Evolutionary conservation across 2,888 invertebrate species (phyloP).

Genomic region (Seira musarum): DNA sequence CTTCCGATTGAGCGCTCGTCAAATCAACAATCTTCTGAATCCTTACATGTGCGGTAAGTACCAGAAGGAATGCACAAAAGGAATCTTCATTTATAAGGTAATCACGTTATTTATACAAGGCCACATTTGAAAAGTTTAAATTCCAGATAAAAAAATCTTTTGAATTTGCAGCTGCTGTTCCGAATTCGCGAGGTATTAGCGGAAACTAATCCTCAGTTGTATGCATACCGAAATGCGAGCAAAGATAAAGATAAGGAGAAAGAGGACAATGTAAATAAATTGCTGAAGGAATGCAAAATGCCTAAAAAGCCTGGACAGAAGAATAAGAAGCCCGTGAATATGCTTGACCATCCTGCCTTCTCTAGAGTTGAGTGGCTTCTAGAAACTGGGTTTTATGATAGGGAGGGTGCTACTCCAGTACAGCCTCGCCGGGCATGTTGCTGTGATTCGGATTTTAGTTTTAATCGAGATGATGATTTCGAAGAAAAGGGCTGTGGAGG

Average conservation of each 20-base stretch:
- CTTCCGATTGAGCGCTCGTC: slow-evolving; percentile 29
- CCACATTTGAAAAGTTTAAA: slow-evolving; percentile 4
- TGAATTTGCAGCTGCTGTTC: slow-evolving; percentile 18
- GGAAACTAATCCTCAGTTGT: slow-evolving; percentile 27
- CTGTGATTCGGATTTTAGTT: too few species aligned
- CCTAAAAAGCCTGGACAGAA: not conserved
- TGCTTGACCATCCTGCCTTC: slow-evolving; percentile 28
- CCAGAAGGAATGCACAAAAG: slow-evolving; percentile 34
- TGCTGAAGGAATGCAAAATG: not conserved
- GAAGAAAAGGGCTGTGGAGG: too few species aligned
- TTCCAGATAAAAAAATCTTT: slow-evolving; percentile 14
- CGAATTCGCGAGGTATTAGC: slow-evolving; percentile 24
- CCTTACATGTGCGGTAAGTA: slow-evolving; percentile 53
- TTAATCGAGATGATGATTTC: too few species aligned
- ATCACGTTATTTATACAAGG: not conserved
- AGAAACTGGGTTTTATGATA: slow-evolving; percentile 49
- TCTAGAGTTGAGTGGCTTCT: slow-evolving; percentile 54
- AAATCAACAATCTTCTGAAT: slow-evolving; percentile 35
- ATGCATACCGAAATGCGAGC: slow-evolving; percentile 42
- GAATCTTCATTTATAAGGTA: slow-evolving; percentile 51
- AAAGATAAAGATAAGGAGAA: slow-evolving; percentile 5
- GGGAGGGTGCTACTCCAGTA: slow-evolving; percentile 3
- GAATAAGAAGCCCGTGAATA: not conserved
- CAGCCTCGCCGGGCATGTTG: not conserved
- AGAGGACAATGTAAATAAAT: slow-evolving; percentile 14